phyloP scores from a whole-genome alignment of 2,888 invertebrate genomes.

The Leucozona laternaria region DNA sequence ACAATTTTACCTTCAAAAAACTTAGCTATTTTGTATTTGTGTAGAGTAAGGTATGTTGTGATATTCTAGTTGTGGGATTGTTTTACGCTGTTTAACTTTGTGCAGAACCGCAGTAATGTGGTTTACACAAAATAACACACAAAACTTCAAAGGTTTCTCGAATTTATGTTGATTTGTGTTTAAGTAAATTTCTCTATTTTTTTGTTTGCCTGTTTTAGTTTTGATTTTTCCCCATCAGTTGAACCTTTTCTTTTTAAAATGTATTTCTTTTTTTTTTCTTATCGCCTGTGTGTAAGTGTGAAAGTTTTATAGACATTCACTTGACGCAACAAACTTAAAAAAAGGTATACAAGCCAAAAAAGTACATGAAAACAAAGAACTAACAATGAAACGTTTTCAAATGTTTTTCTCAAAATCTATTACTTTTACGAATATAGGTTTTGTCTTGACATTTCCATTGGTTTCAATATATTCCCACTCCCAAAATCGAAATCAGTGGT shows the following conservation, averaged over 20 bases:
- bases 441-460: no score
- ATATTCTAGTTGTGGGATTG: background rate
- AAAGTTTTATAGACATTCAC: no score
- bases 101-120: constrained; percentile 11
- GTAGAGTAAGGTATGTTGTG: background rate
- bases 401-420: no score
- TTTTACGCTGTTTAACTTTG: background rate
- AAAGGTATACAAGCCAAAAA: no score
- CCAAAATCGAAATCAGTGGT: no score
- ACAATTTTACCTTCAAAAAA: no score
- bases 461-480: no score
- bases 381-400: no score
- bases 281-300: no score
- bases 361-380: no score
- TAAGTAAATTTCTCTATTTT: background rate
- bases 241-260: background rate
- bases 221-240: background rate
- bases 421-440: no score
- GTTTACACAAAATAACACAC: background rate
- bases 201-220: background rate
- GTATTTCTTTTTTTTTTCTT: background rate
- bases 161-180: background rate
- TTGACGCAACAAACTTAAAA: no score
- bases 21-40: background rate
- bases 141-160: constrained; percentile 14